Conservation (phyloP, 2,888 invertebrate genomes). For the Trissoscelio sp. region DNA sequence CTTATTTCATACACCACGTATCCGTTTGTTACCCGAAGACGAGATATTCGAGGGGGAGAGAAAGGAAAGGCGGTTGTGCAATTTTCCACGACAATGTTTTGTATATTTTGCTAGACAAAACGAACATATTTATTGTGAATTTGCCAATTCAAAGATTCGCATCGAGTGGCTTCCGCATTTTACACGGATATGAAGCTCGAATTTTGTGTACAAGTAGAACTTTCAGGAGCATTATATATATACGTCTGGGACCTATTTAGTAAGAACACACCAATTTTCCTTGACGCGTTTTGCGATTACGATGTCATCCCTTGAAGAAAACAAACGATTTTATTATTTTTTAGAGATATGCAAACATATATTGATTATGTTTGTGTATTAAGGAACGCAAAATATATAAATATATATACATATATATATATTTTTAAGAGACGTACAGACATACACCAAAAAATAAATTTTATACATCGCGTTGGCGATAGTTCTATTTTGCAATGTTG, state of each 20-base stretch:
- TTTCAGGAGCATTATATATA: conserved; percentile 8
- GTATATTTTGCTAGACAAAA: conserved; percentile 34
- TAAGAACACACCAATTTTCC: conserved; percentile 50
- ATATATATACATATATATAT: conserved; percentile 22
- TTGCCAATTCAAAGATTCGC: conserved; percentile 12
- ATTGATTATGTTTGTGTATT: conserved; percentile 24
- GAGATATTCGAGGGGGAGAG: too few relatives aligned
- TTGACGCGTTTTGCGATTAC: conserved; percentile 22
- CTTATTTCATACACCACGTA: conserved; percentile 3
- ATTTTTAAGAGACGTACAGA: conserved; percentile 45
- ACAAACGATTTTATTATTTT: conserved; percentile 15
- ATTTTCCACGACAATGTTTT: conserved; percentile 20
- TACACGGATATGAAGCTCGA: conserved; percentile 42
- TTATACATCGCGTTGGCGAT: conserved; percentile 36
- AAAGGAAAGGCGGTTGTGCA: conserved; percentile 16
- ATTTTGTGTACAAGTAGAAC: conserved; percentile 22
- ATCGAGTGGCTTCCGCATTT: conserved; percentile 33
- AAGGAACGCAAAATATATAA: not conserved
- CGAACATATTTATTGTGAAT: conserved; percentile 26
- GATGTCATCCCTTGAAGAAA: conserved; percentile 9
- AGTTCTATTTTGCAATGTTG: conserved; percentile 26
- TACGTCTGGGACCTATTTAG: conserved; percentile 34
- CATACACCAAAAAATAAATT: conserved; percentile 51
- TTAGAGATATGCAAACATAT: conserved; percentile 12
- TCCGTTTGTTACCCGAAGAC: not conserved